Percentiles rank a stretch among this genome's conserved stretches.
Conservation (phyloP, 2,113 vertebrate genomes). For the Ovis canadensis region DNA sequence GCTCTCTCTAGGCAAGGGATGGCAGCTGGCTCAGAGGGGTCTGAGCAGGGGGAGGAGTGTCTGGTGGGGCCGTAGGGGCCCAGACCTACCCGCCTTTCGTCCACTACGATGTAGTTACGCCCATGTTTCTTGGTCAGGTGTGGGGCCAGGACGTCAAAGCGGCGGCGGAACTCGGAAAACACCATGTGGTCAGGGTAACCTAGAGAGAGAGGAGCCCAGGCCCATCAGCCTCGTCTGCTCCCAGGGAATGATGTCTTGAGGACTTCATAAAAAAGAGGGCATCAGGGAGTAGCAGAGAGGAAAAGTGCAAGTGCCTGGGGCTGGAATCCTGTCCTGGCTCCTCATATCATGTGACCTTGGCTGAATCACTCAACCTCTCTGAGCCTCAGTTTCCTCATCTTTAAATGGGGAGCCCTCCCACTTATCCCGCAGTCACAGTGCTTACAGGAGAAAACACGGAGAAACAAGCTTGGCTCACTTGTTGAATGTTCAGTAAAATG, state of each 20-base stretch:
- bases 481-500: neutral
- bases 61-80: neutral
- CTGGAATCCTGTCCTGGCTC: neutral
- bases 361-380: neutral
- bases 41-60: neutral
- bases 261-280: neutral
- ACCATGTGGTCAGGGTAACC: slow-evolving; percentile 98
- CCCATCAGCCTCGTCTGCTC: neutral
- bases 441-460: neutral
- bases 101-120: slow-evolving; percentile 93
- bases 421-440: neutral
- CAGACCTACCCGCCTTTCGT: slow-evolving; percentile 90
- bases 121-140: slow-evolving; percentile 97
- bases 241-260: neutral
- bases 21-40: neutral
- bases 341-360: neutral
- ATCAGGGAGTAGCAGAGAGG: neutral
- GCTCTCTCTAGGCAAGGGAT: neutral
- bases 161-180: slow-evolving; percentile 94
- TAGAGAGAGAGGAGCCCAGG: slow-evolving; percentile 55
- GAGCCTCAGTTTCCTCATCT: neutral
- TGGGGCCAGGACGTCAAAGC: slow-evolving; percentile 94
- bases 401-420: neutral
- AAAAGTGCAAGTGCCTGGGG: neutral
- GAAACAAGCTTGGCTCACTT: neutral